phyloP scores from a whole-genome alignment of 2,888 invertebrate species.

The Coronaproctus castanopsis region DNA sequence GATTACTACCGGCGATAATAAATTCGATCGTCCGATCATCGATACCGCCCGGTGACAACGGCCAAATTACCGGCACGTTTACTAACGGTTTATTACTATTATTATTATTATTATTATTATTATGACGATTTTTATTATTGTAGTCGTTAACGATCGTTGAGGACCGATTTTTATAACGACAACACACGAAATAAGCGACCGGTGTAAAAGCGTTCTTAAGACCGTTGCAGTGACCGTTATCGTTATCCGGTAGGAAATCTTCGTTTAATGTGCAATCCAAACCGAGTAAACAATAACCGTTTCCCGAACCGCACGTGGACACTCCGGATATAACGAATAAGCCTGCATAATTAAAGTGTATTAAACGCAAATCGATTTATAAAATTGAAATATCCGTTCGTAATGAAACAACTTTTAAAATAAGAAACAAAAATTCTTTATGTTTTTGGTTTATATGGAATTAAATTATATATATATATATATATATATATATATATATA shows the following conservation, averaged over 20 bases:
- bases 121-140: too few species aligned
- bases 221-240: constrained; percentile 26
- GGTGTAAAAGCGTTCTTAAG: constrained; percentile 27
- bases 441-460: too few species aligned
- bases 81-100: background rate
- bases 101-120: too few species aligned
- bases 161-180: constrained; percentile 16
- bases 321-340: constrained; percentile 29
- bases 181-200: constrained; percentile 26
- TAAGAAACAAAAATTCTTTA: too few species aligned
- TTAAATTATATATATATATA: too few species aligned
- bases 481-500: too few species aligned
- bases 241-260: constrained; percentile 24
- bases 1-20: too few species aligned
- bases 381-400: too few species aligned
- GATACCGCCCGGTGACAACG: background rate
- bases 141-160: background rate
- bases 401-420: too few species aligned
- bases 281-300: constrained; percentile 28
- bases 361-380: too few species aligned
- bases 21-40: background rate
- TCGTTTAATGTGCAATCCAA: constrained; percentile 26
- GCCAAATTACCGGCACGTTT: background rate
- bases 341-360: constrained; percentile 19
- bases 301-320: constrained; percentile 25